Conservation (phyloP, 2,888 invertebrate genomes). For the Lucinisca nassula region DNA sequence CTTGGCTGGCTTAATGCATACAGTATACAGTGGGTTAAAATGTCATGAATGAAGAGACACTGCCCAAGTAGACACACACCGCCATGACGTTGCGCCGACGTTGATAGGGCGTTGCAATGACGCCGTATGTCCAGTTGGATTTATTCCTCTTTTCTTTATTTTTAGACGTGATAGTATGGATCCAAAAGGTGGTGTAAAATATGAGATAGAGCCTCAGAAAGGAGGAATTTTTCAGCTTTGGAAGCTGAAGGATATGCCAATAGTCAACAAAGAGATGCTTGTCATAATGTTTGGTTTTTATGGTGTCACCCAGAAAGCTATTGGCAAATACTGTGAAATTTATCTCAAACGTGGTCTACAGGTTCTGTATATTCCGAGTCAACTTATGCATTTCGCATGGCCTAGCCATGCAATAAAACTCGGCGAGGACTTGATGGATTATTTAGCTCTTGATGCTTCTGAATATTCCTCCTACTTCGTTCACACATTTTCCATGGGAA, state of each 20-base stretch:
- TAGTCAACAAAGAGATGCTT: constrained; percentile 43
- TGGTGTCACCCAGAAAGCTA: constrained; percentile 65
- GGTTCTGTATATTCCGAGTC: constrained; percentile 75
- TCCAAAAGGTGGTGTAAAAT: too few relatives aligned
- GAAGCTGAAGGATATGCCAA: neutral
- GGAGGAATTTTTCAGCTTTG: neutral
- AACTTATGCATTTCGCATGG: constrained; percentile 77
- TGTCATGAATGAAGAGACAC: too few relatives aligned
- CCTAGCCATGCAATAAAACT: constrained; percentile 73
- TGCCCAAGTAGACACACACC: too few relatives aligned
- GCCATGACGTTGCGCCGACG: too few relatives aligned
- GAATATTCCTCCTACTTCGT: constrained; percentile 67
- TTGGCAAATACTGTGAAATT: constrained; percentile 73
- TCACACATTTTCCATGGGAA: constrained; percentile 81
- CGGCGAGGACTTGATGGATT: constrained; percentile 64
- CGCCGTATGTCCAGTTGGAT: too few relatives aligned
- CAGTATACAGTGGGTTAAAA: too few relatives aligned
- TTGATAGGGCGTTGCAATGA: too few relatives aligned
- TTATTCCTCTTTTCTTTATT: too few relatives aligned
- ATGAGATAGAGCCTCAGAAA: neutral
- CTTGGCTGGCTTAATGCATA: too few relatives aligned
- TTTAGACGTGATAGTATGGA: too few relatives aligned
- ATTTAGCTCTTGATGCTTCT: constrained; percentile 41
- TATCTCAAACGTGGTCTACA: constrained; percentile 76
- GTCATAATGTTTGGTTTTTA: constrained; percentile 81